Base-by-base conservation (phyloP, 2,888 invertebrate species). In the Andrena trimmerana region DNA sequence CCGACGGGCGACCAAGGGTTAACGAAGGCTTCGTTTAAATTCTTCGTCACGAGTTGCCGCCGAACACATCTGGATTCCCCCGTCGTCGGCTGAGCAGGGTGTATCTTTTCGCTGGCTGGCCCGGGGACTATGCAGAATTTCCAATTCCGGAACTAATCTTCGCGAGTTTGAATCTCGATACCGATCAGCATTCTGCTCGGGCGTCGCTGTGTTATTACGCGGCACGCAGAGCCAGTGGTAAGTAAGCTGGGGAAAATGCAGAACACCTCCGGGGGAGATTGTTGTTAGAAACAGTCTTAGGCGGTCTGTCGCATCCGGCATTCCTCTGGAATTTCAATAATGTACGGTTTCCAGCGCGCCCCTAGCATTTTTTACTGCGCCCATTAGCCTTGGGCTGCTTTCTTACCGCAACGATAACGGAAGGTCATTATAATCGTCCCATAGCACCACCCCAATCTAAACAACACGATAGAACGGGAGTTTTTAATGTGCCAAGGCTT, bases 111-210 rank as follows among this genome's bases (percentile, higher is more conserved):
- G 48, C 20, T 20, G 67, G 27, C 66, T 20, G 13, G 31, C 20
- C 2, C 8, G 29, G 6, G 54, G 42, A 50, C 80, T 42, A 80
- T 68, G 59, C 81, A 73, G 76, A 81, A 72, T 81, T 83, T 72
- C 83, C 83, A 81, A 81, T 81, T 69, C 72, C 82, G 76, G 59
- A 76, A 69, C 82, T 83, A 83, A 81, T 83, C 75, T 83, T 81
- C 83, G 76, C 68, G 59, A 69, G 81, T 81, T 83, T 68, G 83
- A 81, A 72, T 76, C 76, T 29, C 74, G 76, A 81, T 83, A 76
- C 76, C 75, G 36, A 83, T 83, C 83, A 69, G 68, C 82, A 81
- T 81, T 76, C 82, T 60, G 66, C 29, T 3, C 71, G 75, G 8
- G 70, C 57, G 29, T 60, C 16, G 50, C 62, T 27, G 52, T 63